Evolutionary conservation across 2,888 invertebrate species (phyloP).

Genomic region (Drosophila neutralis): DNA sequence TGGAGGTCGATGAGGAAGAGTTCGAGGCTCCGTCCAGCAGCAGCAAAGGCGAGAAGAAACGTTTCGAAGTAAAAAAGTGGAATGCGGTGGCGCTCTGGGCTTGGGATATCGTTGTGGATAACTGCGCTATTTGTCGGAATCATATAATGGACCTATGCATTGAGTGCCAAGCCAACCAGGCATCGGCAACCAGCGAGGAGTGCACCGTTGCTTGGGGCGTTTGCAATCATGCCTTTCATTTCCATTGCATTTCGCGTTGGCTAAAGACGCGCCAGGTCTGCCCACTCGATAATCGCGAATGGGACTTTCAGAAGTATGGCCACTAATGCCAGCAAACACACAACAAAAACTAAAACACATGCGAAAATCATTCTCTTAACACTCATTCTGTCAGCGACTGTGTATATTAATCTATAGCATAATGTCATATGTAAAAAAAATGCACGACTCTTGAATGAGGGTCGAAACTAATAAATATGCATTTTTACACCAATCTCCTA

Average conservation of each 20-base stretch:
- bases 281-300: slow-evolving; percentile 99
- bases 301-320: slow-evolving; percentile 99
- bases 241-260: slow-evolving; percentile 99
- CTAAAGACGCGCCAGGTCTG: slow-evolving; percentile 99
- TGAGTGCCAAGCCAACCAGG: slow-evolving; percentile 99
- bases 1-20: slow-evolving; percentile 98
- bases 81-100: slow-evolving; percentile 99
- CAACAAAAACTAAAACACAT: neutral
- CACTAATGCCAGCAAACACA: slow-evolving; percentile 68
- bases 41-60: slow-evolving; percentile 96
- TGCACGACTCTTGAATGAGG: slow-evolving; percentile 6
- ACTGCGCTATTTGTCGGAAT: slow-evolving; percentile 99
- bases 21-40: slow-evolving; percentile 95
- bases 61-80: slow-evolving; percentile 99
- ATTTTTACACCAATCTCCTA: neutral
- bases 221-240: slow-evolving; percentile 99
- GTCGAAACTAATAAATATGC: slow-evolving; percentile 23
- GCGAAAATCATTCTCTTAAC: neutral
- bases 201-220: slow-evolving; percentile 99
- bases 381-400: neutral
- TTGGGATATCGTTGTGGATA: slow-evolving; percentile 99
- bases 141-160: slow-evolving; percentile 99
- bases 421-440: slow-evolving; percentile 2
- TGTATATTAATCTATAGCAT: slow-evolving; percentile 7
- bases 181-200: slow-evolving; percentile 98